These are phyloP conservation scores for Hydra vulgaris DNA, from an alignment of 30 jellyfish, hydroid and myxozoan genomes.

Conservation along the genomic window DNA sequence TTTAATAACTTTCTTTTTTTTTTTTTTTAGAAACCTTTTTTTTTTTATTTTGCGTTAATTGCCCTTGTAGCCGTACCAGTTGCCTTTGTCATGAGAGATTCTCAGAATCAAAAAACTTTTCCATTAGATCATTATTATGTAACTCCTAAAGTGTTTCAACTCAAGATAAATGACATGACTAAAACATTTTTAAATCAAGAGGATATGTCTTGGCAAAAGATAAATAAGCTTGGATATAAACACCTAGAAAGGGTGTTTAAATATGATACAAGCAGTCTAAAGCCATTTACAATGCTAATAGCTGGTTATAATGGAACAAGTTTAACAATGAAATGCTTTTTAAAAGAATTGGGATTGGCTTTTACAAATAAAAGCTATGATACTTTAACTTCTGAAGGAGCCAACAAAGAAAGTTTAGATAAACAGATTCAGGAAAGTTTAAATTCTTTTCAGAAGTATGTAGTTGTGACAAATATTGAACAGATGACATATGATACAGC, in stretches of 20 bases:
- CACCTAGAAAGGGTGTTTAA: neutral
- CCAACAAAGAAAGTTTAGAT: slow-evolving; percentile 1
- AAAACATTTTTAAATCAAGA: neutral
- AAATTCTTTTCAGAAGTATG: slow-evolving; percentile 2
- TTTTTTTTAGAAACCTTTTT: no score
- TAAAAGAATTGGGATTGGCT: neutral
- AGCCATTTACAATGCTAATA: slow-evolving; percentile 16
- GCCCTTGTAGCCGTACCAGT: no score
- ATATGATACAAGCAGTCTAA: neutral
- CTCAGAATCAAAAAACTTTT: no score
- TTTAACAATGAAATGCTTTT: neutral
- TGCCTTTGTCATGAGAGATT: no score
- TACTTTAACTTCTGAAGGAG: neutral
- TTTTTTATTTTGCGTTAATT: no score
- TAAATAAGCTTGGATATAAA: slow-evolving; percentile 10
- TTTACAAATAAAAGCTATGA: neutral
- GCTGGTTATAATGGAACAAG: slow-evolving; percentile 13
- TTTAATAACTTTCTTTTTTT: no score
- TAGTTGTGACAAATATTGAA: slow-evolving; percentile 8
- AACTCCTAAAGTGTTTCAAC: neutral
- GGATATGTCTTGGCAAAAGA: slow-evolving; percentile 1
- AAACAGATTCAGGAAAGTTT: neutral
- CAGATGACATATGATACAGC: slow-evolving; percentile 16
- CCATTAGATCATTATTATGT: slow-evolving; percentile 6
- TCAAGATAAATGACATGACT: neutral